phyloP scores from a whole-genome alignment of 2,888 invertebrate species.

The Acanthosepion lycidas region DNA sequence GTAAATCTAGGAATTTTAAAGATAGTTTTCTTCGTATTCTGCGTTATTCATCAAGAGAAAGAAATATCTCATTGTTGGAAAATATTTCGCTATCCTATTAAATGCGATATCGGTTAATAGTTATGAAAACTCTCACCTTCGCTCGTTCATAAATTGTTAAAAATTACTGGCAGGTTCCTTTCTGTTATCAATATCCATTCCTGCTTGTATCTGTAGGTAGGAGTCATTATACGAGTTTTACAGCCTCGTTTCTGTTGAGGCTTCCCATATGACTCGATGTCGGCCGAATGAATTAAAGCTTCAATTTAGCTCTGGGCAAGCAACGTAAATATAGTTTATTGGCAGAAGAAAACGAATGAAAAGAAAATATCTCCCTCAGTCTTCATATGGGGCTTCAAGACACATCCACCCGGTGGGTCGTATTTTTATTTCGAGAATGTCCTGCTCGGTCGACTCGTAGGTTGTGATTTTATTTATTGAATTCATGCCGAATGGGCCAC shows the following conservation, averaged over 20 bases:
- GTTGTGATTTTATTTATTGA: too few relatives aligned
- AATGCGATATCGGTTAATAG: neutral
- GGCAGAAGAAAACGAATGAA: neutral
- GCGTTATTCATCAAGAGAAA: too few relatives aligned
- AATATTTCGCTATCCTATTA: neutral
- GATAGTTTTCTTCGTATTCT: too few relatives aligned
- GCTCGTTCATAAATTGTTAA: neutral
- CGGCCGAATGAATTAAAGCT: neutral
- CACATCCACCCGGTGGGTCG: neutral
- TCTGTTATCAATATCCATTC: neutral
- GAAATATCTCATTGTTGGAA: too few relatives aligned
- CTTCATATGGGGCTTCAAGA: neutral
- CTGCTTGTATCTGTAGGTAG: neutral
- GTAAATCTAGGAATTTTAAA: too few relatives aligned
- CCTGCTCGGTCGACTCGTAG: neutral
- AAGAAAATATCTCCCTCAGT: neutral
- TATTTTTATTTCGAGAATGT: neutral
- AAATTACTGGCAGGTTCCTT: neutral
- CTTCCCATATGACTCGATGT: too few relatives aligned
- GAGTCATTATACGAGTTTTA: neutral
- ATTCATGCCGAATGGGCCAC: too few relatives aligned
- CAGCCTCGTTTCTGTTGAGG: neutral
- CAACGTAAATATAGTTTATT: neutral
- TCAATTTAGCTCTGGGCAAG: neutral
- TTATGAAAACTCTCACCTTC: neutral